Base-by-base conservation (phyloP, 2,797 vertebrate species). In the Crenichthys baileyi region DNA sequence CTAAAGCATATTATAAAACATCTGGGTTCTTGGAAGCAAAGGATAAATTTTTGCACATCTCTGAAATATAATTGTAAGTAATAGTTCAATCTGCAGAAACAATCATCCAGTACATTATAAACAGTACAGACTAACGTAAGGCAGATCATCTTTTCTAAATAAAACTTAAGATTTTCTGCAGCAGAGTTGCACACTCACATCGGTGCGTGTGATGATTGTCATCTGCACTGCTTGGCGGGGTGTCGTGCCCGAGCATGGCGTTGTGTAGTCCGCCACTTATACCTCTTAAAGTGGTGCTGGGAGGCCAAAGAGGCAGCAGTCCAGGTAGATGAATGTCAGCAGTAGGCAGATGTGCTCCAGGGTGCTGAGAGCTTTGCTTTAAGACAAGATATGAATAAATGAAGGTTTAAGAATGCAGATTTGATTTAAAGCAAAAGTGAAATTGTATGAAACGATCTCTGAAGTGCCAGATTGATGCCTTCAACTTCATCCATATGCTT, bases 251-350 rank as follows among this genome's bases (percentile, higher is more conserved):
- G 0, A 85, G 83, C 73, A 94, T 78, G 7, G 93, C 88, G 87
- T 85, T 90, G 78, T 91, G 94, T 13, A 92, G 80, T 81, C 95
- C 91, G 79, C 88, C 77, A 75, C 82, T 83, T 71, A 94, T 46
- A 72, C 89, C 92, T 89, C 92, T 95, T 70, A 96, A 51, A 72
- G 89, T 78, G 58, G 90, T 87, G 41, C 81, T 88, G 76, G 94
- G 94, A 73, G 89, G 82, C 73, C 95, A 73, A 7, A 91, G 73
- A 16, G 92, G 85, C 46, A 93, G 84, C 83, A 94, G 88, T 63
- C 92, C 87, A n/a, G 94, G 94, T 24, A 96, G 88, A 79, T 77
- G 89, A 61, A 90, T 77, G 26, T 96, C 95, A 75, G 87, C 76
- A 50, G 88, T 80, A 73, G 81, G 90, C 79, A 90, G 72, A 89